Conservation (phyloP, 2,888 invertebrate genomes). For the Tuta absoluta region DNA sequence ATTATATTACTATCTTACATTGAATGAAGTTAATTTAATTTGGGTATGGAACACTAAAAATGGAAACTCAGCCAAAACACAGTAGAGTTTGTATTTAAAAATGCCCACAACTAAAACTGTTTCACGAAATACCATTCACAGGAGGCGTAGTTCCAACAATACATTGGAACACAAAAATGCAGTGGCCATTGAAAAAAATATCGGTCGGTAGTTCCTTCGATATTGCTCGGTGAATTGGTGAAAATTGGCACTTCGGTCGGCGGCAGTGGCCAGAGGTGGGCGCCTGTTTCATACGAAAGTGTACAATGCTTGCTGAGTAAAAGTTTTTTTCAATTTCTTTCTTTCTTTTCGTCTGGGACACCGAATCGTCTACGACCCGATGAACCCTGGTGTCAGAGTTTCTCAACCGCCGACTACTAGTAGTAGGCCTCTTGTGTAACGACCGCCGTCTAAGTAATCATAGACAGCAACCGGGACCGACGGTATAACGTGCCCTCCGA, state of each 20-base stretch:
- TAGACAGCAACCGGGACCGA: too few species aligned
- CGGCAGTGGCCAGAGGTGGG: constrained; percentile 13
- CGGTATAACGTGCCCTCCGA: too few species aligned
- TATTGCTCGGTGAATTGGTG: constrained; percentile 48
- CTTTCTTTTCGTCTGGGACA: background rate
- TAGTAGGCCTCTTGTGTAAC: too few species aligned
- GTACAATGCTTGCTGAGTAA: background rate
- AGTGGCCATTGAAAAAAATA: constrained; percentile 34
- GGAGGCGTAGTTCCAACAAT: background rate
- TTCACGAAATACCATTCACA: background rate
- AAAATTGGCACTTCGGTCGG: constrained; percentile 48
- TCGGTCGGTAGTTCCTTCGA: constrained; percentile 40
- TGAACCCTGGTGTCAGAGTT: too few species aligned
- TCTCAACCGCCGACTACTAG: too few species aligned
- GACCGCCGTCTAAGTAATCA: too few species aligned
- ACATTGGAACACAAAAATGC: constrained; percentile 18
- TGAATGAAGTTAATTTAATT: too few species aligned
- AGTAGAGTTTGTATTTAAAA: background rate
- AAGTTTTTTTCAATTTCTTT: background rate
- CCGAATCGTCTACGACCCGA: too few species aligned
- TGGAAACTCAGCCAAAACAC: background rate
- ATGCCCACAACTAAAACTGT: background rate
- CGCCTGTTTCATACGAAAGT: background rate
- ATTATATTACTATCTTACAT: too few species aligned
- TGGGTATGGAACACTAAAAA: background rate